phyloP scores from a whole-genome alignment of 2,888 invertebrate genomes.

The Cylindroiulus punctatus region DNA sequence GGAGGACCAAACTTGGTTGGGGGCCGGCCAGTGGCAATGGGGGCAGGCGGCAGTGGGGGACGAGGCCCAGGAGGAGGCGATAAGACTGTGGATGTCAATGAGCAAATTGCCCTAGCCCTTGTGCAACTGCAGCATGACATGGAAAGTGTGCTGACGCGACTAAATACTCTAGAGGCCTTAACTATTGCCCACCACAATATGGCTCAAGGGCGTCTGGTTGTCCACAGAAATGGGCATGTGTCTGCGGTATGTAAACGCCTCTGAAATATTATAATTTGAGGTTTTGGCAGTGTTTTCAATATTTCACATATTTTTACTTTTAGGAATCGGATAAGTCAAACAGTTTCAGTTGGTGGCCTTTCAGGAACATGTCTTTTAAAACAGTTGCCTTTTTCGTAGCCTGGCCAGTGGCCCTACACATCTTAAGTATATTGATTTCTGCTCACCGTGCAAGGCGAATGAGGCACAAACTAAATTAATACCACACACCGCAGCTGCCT shows the following conservation, averaged over 20 bases:
- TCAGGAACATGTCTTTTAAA: slow-evolving; percentile 71
- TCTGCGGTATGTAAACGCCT: slow-evolving; percentile 15
- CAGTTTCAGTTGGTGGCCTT: slow-evolving; percentile 71
- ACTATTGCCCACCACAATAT: slow-evolving; percentile 59
- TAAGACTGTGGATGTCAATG: slow-evolving; percentile 55
- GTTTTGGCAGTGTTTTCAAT: background rate
- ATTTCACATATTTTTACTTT: background rate
- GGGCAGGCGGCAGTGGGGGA: slow-evolving; percentile 55
- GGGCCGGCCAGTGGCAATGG: slow-evolving; percentile 9
- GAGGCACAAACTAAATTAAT: slow-evolving; percentile 11
- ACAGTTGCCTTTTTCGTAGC: slow-evolving; percentile 72
- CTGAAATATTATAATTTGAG: background rate
- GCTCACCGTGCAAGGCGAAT: slow-evolving; percentile 42
- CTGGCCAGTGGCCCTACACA: slow-evolving; percentile 74
- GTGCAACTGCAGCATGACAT: slow-evolving; percentile 58
- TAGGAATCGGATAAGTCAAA: background rate
- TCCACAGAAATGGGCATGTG: background rate
- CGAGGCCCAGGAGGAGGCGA: slow-evolving; percentile 47
- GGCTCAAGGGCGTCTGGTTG: slow-evolving; percentile 56
- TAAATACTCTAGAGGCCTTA: slow-evolving; percentile 58
- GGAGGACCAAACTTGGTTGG: background rate
- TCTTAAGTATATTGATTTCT: slow-evolving; percentile 58
- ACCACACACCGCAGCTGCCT: background rate
- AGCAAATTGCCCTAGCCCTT: slow-evolving; percentile 58
- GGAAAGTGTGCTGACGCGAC: slow-evolving; percentile 58